phyloP scores from a whole-genome alignment of 2,113 vertebrate genomes.

The Atrichornis clamosus region DNA sequence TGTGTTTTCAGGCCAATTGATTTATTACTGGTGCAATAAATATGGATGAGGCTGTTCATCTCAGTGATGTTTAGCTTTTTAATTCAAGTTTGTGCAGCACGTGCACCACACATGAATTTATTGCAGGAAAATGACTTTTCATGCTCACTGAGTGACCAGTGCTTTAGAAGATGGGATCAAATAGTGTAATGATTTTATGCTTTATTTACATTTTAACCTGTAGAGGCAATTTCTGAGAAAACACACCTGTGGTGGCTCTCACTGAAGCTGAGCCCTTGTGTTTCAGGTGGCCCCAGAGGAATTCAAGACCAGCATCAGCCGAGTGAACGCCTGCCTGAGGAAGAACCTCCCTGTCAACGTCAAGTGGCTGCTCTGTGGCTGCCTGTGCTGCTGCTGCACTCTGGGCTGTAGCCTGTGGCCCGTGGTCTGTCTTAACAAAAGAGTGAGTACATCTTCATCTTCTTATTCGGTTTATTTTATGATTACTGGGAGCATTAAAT shows the following conservation, averaged over 20 bases:
- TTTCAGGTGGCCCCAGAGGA: slow-evolving; percentile 97
- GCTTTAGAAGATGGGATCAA: neutral
- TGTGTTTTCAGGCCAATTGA: neutral
- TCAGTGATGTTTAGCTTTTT: neutral
- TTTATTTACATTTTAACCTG: neutral
- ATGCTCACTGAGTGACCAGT: neutral
- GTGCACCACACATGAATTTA: neutral
- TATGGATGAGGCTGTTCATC: neutral
- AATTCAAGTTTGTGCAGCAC: neutral
- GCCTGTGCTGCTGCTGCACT: slow-evolving; percentile 97
- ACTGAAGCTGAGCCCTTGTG: slow-evolving; percentile 13
- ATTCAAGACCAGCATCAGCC: slow-evolving; percentile 94
- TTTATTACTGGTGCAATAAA: neutral
- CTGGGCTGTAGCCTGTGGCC: slow-evolving; percentile 98
- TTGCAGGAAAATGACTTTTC: neutral
- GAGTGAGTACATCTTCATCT: slow-evolving; percentile 76
- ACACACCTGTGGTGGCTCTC: neutral
- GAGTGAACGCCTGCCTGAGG: slow-evolving; percentile 91
- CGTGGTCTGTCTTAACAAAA: slow-evolving; percentile 98
- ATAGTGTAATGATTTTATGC: neutral
- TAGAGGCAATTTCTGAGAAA: neutral
- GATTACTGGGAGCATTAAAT: neutral
- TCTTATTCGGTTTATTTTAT: neutral
- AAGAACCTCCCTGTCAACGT: slow-evolving; percentile 96
- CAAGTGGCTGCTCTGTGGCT: slow-evolving; percentile 97